phyloP scores from a whole-genome alignment of 1,140 invertebrate genomes.

The Microplitis mediator region DNA sequence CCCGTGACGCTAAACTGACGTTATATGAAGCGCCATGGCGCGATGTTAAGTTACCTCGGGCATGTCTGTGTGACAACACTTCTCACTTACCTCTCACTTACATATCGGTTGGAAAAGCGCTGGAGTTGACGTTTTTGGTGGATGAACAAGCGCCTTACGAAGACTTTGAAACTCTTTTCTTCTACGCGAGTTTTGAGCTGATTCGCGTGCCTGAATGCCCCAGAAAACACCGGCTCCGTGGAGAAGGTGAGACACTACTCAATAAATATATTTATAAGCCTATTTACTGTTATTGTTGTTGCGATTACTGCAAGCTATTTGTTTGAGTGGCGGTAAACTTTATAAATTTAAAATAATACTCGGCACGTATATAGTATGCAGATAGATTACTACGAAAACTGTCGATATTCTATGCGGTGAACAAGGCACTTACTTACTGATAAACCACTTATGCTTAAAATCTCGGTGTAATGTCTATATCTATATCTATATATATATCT shows the following conservation, averaged over 20 bases:
- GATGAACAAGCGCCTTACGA: conserved; percentile 71
- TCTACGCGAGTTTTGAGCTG: conserved; percentile 72
- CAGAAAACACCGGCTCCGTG: conserved; percentile 68
- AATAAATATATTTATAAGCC: too few relatives aligned
- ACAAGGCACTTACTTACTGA: conserved; percentile 20
- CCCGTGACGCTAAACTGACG: conserved; percentile 65
- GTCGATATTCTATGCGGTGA: neutral
- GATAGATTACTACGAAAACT: conserved; percentile 5
- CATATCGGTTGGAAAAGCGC: conserved; percentile 67
- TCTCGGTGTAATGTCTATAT: conserved; percentile 9
- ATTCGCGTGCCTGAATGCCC: conserved; percentile 70
- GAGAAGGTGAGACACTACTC: conserved; percentile 51
- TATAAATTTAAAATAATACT: neutral
- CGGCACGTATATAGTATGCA: neutral
- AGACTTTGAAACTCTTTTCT: conserved; percentile 73
- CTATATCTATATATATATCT: too few relatives aligned
- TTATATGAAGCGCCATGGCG: conserved; percentile 72
- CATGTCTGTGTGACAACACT: conserved; percentile 75
- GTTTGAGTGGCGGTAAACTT: neutral
- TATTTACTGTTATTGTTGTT: too few relatives aligned
- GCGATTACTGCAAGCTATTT: neutral
- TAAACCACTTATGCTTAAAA: conserved; percentile 21
- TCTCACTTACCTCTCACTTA: conserved; percentile 69
- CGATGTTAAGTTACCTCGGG: conserved; percentile 68
- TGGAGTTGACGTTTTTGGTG: conserved; percentile 70